Percentiles rank a stretch among this genome's conserved stretches.
phyloP scores from a whole-genome alignment of 2,113 vertebrate genomes.

The Varanus komodoensis region DNA sequence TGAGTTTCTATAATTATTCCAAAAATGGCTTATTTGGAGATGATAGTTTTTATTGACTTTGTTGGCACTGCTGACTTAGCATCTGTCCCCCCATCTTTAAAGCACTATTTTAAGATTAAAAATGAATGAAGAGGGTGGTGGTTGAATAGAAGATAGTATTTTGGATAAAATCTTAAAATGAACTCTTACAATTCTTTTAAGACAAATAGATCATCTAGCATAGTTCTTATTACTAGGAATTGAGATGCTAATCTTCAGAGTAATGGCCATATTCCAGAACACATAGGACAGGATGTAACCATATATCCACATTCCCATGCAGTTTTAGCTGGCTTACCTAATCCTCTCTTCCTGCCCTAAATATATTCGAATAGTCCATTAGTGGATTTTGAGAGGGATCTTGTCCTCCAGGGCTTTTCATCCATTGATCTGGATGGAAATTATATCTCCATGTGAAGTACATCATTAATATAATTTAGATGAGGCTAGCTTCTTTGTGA shows the following conservation, averaged over 20 bases:
- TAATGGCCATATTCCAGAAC: conserved; percentile 54
- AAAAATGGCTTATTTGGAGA: conserved; percentile 19
- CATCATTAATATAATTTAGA: not conserved
- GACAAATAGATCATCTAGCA: conserved; percentile 47
- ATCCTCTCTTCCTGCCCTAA: conserved; percentile 39
- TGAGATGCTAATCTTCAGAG: conserved; percentile 57
- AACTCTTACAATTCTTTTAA: not conserved
- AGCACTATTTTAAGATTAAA: conserved; percentile 20
- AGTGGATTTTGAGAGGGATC: not conserved
- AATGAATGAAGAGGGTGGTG: not conserved
- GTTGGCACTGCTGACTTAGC: not conserved
- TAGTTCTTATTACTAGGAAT: conserved; percentile 44
- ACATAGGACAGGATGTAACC: conserved; percentile 55
- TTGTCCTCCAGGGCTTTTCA: not conserved
- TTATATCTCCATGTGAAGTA: not conserved
- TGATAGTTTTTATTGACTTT: not conserved
- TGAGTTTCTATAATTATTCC: conserved; percentile 7
- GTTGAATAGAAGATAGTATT: not conserved
- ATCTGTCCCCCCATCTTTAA: not conserved
- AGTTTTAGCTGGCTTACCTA: conserved; percentile 47
- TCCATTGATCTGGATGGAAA: too few relatives aligned
- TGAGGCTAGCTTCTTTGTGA: not conserved
- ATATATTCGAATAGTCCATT: not conserved
- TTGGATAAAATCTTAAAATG: conserved; percentile 39
- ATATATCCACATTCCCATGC: conserved; percentile 34